Base-by-base conservation (phyloP, 2,113 vertebrate genomes). In the Psittacula cyanocephala region DNA sequence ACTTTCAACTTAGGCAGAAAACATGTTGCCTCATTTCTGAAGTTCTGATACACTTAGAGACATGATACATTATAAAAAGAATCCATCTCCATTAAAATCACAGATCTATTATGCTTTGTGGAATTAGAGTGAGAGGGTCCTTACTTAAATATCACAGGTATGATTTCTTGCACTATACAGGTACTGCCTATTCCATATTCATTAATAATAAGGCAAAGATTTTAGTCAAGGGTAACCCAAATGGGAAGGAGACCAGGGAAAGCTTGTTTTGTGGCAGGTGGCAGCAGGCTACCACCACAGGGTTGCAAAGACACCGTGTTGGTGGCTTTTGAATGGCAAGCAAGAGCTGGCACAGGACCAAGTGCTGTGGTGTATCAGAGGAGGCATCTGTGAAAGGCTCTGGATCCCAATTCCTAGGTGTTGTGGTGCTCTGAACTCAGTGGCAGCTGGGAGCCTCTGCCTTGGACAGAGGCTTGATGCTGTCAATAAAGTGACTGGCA, bases 371-470 rank as follows among this genome's bases (percentile, higher is more conserved):
- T 31, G 17, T 41, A 74, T 68, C 49, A 2, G 86, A 65, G 88
- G 65, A 87, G 82, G 85, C 82, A 88, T 94, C 92, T 90, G 69
- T n/a, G 69, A 83, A 46, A 86, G 83, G 86, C 94, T 91, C 46
- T 20, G 88, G 72, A 86, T 83, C 86, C 69, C 71, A 7, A 4
- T 23, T 83, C 53, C 88, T 83, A 72, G 57, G 95, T 95, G 65
- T 47, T 39, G 2, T 0, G 17, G 68, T 49, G 83, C 83, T 86
- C 91, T 8, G 5, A 74, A 33, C 49, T 22, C 4, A 0, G 59
- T 15, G 80, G 91, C 94, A 94, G 94, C 94, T 92, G 92, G 82
- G 72, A 92, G 68, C 85, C 64, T 86, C 94, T 90, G 88, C 86
- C 80, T 74, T 53, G 86, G 82, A 53, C 64, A 67, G 71, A 49